Conservation (phyloP, 2,113 vertebrate genomes). For the Scatophagus argus region DNA sequence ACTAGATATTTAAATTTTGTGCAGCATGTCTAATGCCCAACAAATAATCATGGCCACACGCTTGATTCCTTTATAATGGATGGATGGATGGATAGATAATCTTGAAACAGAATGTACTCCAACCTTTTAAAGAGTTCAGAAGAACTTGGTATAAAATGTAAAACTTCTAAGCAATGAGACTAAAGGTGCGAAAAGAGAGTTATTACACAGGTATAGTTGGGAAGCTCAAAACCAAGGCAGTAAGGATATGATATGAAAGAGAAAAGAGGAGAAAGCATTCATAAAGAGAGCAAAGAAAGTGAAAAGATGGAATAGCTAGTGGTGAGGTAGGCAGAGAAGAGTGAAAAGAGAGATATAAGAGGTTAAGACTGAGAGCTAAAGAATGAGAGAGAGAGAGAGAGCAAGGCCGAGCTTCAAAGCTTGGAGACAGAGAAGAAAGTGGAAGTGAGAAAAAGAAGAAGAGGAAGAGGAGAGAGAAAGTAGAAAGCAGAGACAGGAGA, state of each 20-base stretch:
- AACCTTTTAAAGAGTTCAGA: background rate
- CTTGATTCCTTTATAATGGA: no score
- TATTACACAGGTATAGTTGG: background rate
- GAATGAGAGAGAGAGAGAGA: background rate
- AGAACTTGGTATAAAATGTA: background rate
- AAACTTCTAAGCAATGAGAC: background rate
- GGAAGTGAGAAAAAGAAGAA: slow-evolving; percentile 12
- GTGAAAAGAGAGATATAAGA: background rate
- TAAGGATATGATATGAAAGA: background rate
- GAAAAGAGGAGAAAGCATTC: background rate
- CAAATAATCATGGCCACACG: no score
- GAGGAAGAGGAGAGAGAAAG: background rate
- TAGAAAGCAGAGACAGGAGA: background rate
- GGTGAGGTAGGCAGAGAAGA: background rate
- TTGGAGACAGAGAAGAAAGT: background rate
- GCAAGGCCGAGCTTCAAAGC: slow-evolving; percentile 7
- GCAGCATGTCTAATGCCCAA: no score
- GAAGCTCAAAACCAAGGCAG: background rate
- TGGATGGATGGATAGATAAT: no score
- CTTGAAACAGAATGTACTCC: background rate
- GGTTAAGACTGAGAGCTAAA: slow-evolving; percentile 1
- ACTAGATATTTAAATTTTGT: no score
- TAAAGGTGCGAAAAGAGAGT: background rate
- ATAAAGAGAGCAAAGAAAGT: background rate
- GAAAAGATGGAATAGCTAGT: background rate